These are phyloP conservation scores for Empidonax traillii DNA, from an alignment of 2,113 vertebrate genomes.

Conservation along the genomic window DNA sequence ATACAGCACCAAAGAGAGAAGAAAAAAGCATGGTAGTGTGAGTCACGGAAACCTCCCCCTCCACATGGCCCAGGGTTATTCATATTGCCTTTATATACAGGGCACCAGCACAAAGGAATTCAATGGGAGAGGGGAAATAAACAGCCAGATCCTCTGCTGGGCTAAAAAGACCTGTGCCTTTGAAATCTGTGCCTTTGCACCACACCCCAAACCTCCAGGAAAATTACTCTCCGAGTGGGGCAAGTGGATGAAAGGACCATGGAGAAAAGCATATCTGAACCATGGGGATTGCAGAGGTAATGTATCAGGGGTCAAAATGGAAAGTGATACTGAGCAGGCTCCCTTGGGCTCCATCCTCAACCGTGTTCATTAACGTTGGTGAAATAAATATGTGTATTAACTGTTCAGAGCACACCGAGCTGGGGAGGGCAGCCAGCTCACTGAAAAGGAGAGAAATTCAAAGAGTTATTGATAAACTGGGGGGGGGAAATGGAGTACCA, in stretches of 20 bases:
- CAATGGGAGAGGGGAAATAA: constrained; percentile 36
- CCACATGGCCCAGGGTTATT: not conserved
- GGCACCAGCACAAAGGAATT: constrained; percentile 34
- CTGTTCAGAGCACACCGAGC: not conserved
- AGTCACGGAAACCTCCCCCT: constrained; percentile 45
- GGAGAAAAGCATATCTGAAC: constrained; percentile 3
- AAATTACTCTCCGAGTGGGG: not conserved
- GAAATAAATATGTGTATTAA: constrained; percentile 27
- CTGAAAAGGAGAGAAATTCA: not conserved
- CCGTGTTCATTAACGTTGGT: rapidly evolving
- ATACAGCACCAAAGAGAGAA: constrained; percentile 28
- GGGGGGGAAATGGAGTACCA: not conserved
- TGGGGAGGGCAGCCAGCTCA: not conserved
- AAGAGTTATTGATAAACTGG: not conserved
- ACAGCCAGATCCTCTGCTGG: not conserved
- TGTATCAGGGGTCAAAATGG: not conserved
- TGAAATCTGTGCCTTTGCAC: constrained; percentile 36
- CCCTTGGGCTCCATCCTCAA: not conserved
- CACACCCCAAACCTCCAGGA: not conserved
- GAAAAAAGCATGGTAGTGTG: constrained; percentile 47
- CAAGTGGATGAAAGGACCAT: not conserved
- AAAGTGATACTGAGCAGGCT: not conserved
- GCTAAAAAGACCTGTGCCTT: constrained; percentile 27
- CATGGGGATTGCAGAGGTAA: not conserved
- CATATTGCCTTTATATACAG: constrained; percentile 25